These are phyloP conservation scores for Terebella lapidaria DNA, from an alignment of 2,888 invertebrate species.

Conservation along the genomic window DNA sequence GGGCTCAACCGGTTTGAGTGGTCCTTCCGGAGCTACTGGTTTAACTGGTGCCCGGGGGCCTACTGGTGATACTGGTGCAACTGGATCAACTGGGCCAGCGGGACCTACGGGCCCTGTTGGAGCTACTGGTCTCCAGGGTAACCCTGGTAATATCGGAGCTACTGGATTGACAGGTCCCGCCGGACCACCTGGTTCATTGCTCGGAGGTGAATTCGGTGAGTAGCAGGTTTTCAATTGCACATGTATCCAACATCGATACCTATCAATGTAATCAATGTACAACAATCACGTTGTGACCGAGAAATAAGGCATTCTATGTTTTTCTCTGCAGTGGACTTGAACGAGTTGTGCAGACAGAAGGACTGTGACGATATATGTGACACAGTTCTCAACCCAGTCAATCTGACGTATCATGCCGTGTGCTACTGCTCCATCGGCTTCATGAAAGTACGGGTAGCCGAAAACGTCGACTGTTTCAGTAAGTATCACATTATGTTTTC, in stretches of 20 bases:
- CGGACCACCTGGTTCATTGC: neutral
- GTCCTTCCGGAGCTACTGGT: conserved; percentile 4
- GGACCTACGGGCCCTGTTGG: neutral
- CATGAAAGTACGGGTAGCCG: neutral
- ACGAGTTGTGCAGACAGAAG: too few species aligned
- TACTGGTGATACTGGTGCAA: conserved; percentile 10
- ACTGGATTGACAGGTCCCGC: neutral
- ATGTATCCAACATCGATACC: too few species aligned
- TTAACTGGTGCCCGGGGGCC: conserved; percentile 2
- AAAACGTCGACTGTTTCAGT: neutral
- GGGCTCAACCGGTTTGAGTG: conserved; percentile 8
- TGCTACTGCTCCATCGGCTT: neutral
- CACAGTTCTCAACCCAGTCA: too few species aligned
- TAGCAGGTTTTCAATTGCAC: too few species aligned
- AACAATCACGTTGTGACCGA: too few species aligned
- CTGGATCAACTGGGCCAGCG: conserved; percentile 1
- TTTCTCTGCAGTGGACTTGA: too few species aligned
- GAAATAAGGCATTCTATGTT: too few species aligned
- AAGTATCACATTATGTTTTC: too few species aligned
- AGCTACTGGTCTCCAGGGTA: neutral
- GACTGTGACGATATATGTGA: too few species aligned
- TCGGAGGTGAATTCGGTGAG: too few species aligned
- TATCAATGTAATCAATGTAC: too few species aligned
- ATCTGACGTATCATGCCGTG: too few species aligned
- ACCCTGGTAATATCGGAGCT: neutral